A percentile compares a stretch with the other conserved stretches of the same genome.
Conservation (phyloP, 2,888 invertebrate genomes). For the Imbricaverruca yamaguchii region DNA sequence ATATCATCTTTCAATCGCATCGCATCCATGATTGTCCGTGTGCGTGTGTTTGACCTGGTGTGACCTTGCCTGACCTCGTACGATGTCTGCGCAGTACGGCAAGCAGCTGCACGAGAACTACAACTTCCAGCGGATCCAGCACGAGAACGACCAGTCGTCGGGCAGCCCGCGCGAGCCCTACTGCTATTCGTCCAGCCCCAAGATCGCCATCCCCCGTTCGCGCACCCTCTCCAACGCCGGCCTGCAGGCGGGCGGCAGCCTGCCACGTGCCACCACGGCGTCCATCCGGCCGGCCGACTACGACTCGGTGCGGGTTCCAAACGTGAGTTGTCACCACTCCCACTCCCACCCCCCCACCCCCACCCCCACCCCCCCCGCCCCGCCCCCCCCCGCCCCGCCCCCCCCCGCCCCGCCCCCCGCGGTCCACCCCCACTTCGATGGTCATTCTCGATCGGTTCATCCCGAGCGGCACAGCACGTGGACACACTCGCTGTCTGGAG, state of each 20-base stretch:
- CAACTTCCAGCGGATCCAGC: slow-evolving; percentile 40
- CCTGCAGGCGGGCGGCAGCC: neutral
- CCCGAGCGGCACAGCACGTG: too few relatives aligned
- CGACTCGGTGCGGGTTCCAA: slow-evolving; percentile 12
- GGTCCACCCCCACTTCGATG: too few relatives aligned
- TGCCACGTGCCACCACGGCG: neutral
- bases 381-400: too few relatives aligned
- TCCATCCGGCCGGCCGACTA: neutral
- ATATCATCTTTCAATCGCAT: neutral
- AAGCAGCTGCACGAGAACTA: slow-evolving; percentile 55
- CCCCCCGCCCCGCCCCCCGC: too few relatives aligned
- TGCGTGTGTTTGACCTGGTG: neutral
- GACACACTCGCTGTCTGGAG: too few relatives aligned
- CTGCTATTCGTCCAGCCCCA: neutral
- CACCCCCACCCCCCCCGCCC: too few relatives aligned
- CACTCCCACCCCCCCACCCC: neutral
- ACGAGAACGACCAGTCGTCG: slow-evolving; percentile 51
- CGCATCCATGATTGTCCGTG: neutral
- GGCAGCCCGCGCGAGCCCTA: slow-evolving; percentile 36
- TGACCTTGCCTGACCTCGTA: neutral
- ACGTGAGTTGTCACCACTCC: neutral
- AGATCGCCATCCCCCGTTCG: neutral
- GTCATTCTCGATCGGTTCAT: too few relatives aligned
- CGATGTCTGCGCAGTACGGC: slow-evolving; percentile 47
- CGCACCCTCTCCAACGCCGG: slow-evolving; percentile 13